Evolutionary conservation across 2,888 invertebrate species (phyloP), one percentile per base, ranked within the genome.

Genomic region (Gari tellinella): DNA sequence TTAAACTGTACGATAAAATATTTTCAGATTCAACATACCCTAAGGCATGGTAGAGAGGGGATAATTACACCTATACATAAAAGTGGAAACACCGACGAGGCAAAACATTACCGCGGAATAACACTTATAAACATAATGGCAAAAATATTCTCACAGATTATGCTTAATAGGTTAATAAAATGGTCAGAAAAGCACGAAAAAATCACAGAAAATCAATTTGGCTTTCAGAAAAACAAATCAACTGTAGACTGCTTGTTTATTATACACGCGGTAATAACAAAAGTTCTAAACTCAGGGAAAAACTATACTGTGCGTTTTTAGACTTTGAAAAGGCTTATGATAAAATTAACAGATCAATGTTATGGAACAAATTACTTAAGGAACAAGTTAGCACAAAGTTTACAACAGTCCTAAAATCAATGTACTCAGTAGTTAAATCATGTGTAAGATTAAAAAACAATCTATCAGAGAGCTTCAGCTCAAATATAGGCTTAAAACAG

Each of bases 301-400:
- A 43, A 41, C 12, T 65, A n/a, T 60, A 72, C 40, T 49, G 49
- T 21, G 41, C 60, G 12, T 70, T 48, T 41, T 40, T 69, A n/a
- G 63, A 63, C 45, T 69, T 45, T 26, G 40, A 38, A 7, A 70
- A 72, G 45, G 65, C 72, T 1, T 72, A 61, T 21, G 72, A 65
- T 49, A 61, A 37, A 10, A 53, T 58, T 37, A 41, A 41, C 4
- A 60, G 65, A 43, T 14, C 12, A 38, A 21, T 56, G 38, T 43
- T 72, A 12, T 61, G 60, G 60, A 31, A 60, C 3, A 40, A 61
- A 31, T 37, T 61, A 19, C 12, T 19, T 38, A 14, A 40, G 40
- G 51, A 48, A n/a, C 37, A 21, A 25, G 38, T 49, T 12, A 49
- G 37, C 15, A 38, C 49, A 23, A 61, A 61, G 14, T 61, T 61